Percentiles rank a stretch among this genome's conserved stretches.
phyloP scores from a whole-genome alignment of 2,888 invertebrate genomes.

The Kuschelorhynchus macadamiae region DNA sequence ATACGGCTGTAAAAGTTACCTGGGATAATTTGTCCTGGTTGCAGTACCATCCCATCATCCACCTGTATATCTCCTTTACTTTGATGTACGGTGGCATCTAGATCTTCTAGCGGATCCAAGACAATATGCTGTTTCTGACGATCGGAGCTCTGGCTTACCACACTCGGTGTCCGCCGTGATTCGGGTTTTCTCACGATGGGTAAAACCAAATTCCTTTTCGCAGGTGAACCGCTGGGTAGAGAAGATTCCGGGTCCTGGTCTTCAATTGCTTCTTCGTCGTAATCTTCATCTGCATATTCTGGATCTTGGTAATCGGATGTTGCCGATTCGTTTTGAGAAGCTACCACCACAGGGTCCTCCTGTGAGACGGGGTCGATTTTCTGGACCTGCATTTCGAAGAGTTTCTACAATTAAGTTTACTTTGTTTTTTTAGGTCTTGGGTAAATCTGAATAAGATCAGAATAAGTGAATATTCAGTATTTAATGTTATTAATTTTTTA shows the following conservation, averaged over 20 bases:
- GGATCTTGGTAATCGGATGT: slow-evolving; percentile 63
- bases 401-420: slow-evolving; percentile 29
- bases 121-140: slow-evolving; percentile 77
- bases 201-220: slow-evolving; percentile 31
- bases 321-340: not conserved
- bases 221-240: not conserved
- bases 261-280: slow-evolving; percentile 69
- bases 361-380: slow-evolving; percentile 18
- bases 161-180: not conserved
- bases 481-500: too few relatives aligned
- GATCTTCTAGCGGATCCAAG: slow-evolving; percentile 73
- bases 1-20: slow-evolving; percentile 34
- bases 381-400: slow-evolving; percentile 44
- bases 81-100: slow-evolving; percentile 75
- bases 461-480: too few relatives aligned
- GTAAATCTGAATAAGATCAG: too few relatives aligned
- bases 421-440: not conserved
- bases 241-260: slow-evolving; percentile 18
- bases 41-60: slow-evolving; percentile 72
- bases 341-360: not conserved
- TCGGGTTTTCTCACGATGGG: not conserved
- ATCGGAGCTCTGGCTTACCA: slow-evolving; percentile 39
- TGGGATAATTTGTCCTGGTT: slow-evolving; percentile 78
- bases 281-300: slow-evolving; percentile 69
- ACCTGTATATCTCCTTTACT: slow-evolving; percentile 71